Conservation (phyloP, 2,797 vertebrate genomes). For the Pampus argenteus region DNA sequence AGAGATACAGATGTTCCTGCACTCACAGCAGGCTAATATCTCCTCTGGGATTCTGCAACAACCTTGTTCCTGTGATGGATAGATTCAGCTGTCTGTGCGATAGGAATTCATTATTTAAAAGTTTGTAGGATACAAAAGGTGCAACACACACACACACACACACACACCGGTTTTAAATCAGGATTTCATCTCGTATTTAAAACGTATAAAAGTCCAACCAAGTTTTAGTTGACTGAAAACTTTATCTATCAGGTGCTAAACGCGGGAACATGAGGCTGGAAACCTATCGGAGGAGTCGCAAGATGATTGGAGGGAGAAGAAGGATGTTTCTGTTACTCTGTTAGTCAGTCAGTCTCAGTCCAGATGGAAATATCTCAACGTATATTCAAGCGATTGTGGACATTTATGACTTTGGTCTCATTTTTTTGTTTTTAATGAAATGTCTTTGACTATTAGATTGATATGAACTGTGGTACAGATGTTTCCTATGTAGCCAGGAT, state of each 20-base stretch:
- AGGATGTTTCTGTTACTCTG: background rate
- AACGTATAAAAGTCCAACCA: background rate
- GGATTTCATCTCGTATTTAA: background rate
- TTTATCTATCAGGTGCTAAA: background rate
- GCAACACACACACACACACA: background rate
- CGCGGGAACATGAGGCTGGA: too few species aligned
- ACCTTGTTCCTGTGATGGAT: constrained; percentile 46
- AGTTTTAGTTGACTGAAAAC: constrained; percentile 4
- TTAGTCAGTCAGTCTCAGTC: background rate
- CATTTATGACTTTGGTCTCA: background rate
- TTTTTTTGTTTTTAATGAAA: background rate
- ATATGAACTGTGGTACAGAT: background rate
- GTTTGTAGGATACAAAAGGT: constrained; percentile 5
- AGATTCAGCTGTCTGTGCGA: constrained; percentile 27
- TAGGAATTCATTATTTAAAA: constrained; percentile 24
- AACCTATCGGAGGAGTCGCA: background rate
- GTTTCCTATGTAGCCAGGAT: too few species aligned
- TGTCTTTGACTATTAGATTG: background rate
- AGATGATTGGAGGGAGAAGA: background rate
- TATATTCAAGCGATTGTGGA: background rate
- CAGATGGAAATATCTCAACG: background rate
- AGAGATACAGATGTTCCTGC: constrained; percentile 62
- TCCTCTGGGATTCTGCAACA: constrained; percentile 44
- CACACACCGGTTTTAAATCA: background rate
- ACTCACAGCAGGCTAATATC: constrained; percentile 45